Evolutionary conservation across 2,113 vertebrate species (phyloP), one percentile per base, ranked within the genome.

Genomic region (Pavo muticus): DNA sequence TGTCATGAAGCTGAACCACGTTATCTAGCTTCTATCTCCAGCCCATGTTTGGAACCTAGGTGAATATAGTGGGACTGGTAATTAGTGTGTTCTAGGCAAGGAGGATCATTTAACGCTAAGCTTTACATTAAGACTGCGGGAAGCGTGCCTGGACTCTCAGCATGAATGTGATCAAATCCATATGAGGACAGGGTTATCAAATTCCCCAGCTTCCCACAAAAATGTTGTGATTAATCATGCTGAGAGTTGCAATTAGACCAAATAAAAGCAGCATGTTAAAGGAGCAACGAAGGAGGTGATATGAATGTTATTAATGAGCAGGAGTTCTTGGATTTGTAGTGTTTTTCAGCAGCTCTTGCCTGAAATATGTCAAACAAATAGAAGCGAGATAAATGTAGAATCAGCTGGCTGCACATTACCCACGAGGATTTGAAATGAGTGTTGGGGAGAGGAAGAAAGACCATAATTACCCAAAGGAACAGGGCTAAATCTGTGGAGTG

Each of bases 251-350:
- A 90, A 82, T 93, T 93, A 96, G 73, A 95, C 72, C 91, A 95
- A 96, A 96, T 94, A 93, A 95, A 93, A 96, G 80, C 89, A 93
- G 75, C 59, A 70, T 90, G 88, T 54, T 93, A 57, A 90, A 96
- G 85, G 67, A 88, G 42, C 72, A 88, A 63, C 75, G 84, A 5
- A 79, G 90, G 88, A 91, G 85, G 85, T 74, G 75, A 92, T 69
- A 56, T 82, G 92, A 72, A 64, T 93, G 47, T 72, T 77, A 64
- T 85, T 96, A 95, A 85, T 0, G 27, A 96, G 91, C 72, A 59
- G 69, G 92, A 92, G 70, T 52, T 72, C 91, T 71, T 71, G 88
- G 70, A 78, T 74, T 85, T 86, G 70, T 77, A 77, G 57, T 73
- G 60, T 69, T 92, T 88, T 84, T 54, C 42, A 59, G 59, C 64